Evolutionary conservation across 1,140 invertebrate genomes (phyloP).

Genomic region (Adelges cooleyi): DNA sequence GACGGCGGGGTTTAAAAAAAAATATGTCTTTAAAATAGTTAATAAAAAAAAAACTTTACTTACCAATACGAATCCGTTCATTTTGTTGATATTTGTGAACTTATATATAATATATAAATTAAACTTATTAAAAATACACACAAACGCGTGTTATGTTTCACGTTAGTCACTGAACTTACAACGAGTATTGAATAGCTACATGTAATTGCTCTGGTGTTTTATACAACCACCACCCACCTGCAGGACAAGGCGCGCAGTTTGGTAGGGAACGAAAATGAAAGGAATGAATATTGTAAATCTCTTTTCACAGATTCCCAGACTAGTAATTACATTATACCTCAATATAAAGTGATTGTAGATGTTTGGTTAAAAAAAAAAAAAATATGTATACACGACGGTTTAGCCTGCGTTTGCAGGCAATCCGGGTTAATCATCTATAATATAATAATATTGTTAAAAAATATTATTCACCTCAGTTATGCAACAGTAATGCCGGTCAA

Average conservation of each 20-base stretch:
- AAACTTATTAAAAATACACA: neutral
- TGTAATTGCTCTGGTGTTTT: conserved; percentile 19
- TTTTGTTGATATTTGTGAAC: neutral
- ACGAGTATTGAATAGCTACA: neutral
- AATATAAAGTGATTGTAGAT: conserved; percentile 20
- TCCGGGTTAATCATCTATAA: too few species aligned
- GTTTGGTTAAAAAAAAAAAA: neutral
- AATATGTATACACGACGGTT: neutral
- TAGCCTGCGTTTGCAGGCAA: neutral
- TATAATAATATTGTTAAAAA: too few species aligned
- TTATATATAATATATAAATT: too few species aligned
- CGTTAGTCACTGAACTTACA: conserved; percentile 22
- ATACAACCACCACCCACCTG: conserved; percentile 27
- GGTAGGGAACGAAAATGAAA: conserved; percentile 27
- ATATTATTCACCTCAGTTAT: too few species aligned
- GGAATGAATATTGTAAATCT: conserved; percentile 15
- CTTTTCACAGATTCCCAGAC: conserved; percentile 22
- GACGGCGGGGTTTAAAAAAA: too few species aligned
- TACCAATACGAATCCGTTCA: conserved; percentile 30
- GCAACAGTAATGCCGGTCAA: too few species aligned
- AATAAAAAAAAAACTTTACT: conserved; percentile 30
- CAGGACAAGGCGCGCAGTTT: conserved; percentile 1
- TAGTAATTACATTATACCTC: conserved; percentile 17
- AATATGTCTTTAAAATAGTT: too few species aligned
- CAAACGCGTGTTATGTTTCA: neutral